Evolutionary conservation across 1,140 invertebrate genomes (phyloP).

Genomic region (Brachionus manjavacas): DNA sequence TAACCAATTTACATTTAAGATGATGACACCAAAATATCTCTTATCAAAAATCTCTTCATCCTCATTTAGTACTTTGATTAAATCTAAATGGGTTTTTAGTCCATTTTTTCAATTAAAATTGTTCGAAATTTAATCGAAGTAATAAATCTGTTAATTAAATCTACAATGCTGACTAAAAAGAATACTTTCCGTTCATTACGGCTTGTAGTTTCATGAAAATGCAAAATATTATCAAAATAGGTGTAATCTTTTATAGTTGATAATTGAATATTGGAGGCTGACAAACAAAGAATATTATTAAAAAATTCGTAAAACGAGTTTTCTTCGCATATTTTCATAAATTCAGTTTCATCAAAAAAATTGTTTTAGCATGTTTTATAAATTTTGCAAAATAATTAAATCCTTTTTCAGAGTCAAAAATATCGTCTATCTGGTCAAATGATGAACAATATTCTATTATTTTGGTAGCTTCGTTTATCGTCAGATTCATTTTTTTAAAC

Average conservation of each 20-base stretch:
- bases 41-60: neutral
- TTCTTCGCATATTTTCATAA: neutral
- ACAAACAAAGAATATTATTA: neutral
- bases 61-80: neutral
- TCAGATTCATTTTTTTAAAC: neutral
- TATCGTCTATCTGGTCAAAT: neutral
- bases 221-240: neutral
- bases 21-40: neutral
- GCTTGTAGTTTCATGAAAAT: neutral
- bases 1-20: neutral
- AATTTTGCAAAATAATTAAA: neutral
- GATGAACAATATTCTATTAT: neutral
- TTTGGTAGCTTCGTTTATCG: neutral
- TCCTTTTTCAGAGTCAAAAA: neutral
- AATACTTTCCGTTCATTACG: neutral
- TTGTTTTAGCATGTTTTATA: neutral
- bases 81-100: neutral
- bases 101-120: neutral
- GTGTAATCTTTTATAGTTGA: neutral
- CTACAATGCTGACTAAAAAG: neutral
- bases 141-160: neutral
- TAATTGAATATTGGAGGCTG: neutral
- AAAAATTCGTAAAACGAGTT: neutral
- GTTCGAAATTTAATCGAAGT: neutral
- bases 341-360: neutral